Evolutionary conservation across 2,888 invertebrate genomes (phyloP), one percentile per base, ranked within the genome.

Genomic region (Amblyteles armatorius): DNA sequence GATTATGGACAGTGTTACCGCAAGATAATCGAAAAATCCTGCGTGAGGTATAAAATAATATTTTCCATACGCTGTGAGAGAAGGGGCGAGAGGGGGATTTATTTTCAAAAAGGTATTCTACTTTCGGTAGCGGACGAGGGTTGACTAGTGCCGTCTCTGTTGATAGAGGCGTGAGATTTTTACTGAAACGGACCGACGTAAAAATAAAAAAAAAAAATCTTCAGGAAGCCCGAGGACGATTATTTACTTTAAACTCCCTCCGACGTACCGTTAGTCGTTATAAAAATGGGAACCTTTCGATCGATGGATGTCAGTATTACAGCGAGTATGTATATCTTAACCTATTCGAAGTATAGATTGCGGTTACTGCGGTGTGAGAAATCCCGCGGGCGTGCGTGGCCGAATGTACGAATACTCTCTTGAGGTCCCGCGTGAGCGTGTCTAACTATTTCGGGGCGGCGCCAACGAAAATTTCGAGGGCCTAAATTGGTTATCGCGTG

Each of bases 401-500:
- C 72, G 6, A 60, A 74, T 79, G 69, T 88, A 88, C 86, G 89
- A 88, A 88, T 81, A 80, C 80, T 86, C 83, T 88, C 74, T 87
- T 82, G 88, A 48, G 57, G 77, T 26, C 40, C 57, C 82, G 83
- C 76, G 82, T 81, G 73, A 82, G 84, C 85, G 84, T 78, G 85
- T 78, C 81, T 83, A 86, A 89, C 92, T 93, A 93, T 93, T 93
- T 93, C 88, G 89, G 89, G 91, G 91, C 91, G 90, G 91, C 91
- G 90, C 90, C 92, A 88, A 91, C 90, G 83, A 92, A 84, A 92
- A 92, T 93, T 92, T 91, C 92, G 90, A 90, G 90, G 90, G 90
- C 92, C 92, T 92, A 92, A 92, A 92, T 93, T 92, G 92, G 93
- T 91, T 92, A 93, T 92, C 91, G 90, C 88, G 90, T 86, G 88